Percentiles rank a stretch among this genome's conserved stretches.
phyloP scores from a whole-genome alignment of 2,888 invertebrate species.

The Pachycephus smyrnensis region DNA sequence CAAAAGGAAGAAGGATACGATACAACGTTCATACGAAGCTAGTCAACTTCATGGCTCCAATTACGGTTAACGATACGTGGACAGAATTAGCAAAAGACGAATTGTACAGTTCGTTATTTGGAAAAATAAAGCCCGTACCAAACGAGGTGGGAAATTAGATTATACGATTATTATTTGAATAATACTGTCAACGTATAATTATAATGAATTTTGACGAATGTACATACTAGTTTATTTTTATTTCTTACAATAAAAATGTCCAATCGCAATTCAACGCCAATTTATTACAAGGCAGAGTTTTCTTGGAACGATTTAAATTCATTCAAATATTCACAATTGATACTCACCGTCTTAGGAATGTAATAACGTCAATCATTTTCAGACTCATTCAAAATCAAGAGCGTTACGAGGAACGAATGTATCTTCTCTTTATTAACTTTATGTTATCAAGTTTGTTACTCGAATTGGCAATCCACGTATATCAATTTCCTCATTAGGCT shows the following conservation, averaged over 20 bases:
- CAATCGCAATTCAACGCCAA: background rate
- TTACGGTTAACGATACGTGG: slow-evolving; percentile 75
- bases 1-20: slow-evolving; percentile 92
- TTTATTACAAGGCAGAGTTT: too few species aligned
- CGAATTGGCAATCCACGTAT: background rate
- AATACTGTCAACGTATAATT: background rate
- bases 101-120: slow-evolving; percentile 85
- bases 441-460: background rate
- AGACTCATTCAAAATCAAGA: background rate
- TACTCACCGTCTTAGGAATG: too few species aligned
- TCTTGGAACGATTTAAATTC: too few species aligned
- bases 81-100: slow-evolving; percentile 84
- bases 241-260: background rate
- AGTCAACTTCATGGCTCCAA: slow-evolving; percentile 91
- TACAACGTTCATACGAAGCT: slow-evolving; percentile 88
- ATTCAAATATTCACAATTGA: too few species aligned
- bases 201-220: background rate
- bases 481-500: background rate
- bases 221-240: too few species aligned
- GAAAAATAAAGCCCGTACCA: slow-evolving; percentile 65
- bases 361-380: background rate
- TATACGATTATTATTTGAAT: background rate
- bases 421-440: background rate
- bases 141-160: slow-evolving; percentile 9
- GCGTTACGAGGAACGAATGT: background rate